Conservation (phyloP, 1,140 invertebrate genomes). For the Bathynomus jamesi region DNA sequence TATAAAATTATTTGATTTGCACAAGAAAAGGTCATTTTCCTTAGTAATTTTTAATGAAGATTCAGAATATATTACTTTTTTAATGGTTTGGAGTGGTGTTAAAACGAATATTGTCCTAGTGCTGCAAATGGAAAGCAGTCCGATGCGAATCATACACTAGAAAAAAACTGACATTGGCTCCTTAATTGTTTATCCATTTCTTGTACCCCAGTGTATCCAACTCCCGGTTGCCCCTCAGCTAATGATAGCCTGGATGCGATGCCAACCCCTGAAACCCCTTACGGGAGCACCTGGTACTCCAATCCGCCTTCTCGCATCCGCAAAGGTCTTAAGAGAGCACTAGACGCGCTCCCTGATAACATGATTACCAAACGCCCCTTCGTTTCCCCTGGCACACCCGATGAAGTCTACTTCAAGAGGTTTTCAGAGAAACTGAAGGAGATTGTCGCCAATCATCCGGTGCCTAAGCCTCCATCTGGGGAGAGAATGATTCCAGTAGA, state of each 20-base stretch:
- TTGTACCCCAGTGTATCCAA: constrained; percentile 28
- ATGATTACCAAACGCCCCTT: background rate
- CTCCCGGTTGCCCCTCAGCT: constrained; percentile 6
- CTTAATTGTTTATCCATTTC: too few species aligned
- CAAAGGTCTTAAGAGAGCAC: constrained; percentile 28
- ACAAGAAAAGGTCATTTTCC: too few species aligned
- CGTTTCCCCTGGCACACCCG: constrained; percentile 1
- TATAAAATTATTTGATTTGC: too few species aligned
- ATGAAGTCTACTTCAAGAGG: constrained; percentile 16
- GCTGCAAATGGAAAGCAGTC: too few species aligned
- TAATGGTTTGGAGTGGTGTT: too few species aligned
- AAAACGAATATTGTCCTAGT: too few species aligned
- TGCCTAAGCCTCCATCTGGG: background rate
- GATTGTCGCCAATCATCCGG: constrained; percentile 22
- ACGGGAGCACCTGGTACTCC: constrained; percentile 18
- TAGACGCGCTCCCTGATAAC: constrained; percentile 19
- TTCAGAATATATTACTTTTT: too few species aligned
- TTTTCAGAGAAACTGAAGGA: constrained; percentile 36
- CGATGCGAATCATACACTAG: too few species aligned
- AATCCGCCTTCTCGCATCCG: constrained; percentile 18
- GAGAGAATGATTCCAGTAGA: too few species aligned
- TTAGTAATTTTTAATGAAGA: too few species aligned
- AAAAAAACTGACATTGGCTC: too few species aligned
- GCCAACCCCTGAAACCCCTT: constrained; percentile 30
- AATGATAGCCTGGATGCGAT: constrained; percentile 19